Evolutionary conservation across 2,113 vertebrate species (phyloP).

Genomic region (Chrysemys picta): DNA sequence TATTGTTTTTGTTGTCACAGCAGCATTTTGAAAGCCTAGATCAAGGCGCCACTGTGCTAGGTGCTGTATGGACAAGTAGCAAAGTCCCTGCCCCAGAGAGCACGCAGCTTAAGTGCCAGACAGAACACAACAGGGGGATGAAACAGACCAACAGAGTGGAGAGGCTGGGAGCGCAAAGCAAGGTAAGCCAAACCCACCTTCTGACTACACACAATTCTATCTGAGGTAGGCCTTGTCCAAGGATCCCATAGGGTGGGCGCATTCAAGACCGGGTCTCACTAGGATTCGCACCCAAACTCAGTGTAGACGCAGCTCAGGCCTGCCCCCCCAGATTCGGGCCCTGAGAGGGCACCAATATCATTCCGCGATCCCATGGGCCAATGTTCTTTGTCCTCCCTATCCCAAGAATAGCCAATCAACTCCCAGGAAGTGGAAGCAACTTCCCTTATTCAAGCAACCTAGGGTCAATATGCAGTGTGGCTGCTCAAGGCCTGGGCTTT

Average conservation of each 20-base stretch:
- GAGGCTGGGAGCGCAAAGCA: not conserved
- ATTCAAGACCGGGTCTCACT: not conserved
- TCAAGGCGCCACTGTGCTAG: not conserved
- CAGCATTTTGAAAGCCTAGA: not conserved
- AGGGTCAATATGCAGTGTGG: not conserved
- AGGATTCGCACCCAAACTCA: not conserved
- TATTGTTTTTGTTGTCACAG: not conserved
- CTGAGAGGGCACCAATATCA: not conserved
- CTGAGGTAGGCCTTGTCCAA: not conserved
- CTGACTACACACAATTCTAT: not conserved
- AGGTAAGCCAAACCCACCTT: not conserved
- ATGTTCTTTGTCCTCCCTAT: not conserved
- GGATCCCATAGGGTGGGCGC: not conserved
- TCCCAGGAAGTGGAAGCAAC: not conserved
- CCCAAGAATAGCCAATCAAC: not conserved
- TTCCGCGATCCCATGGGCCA: not conserved
- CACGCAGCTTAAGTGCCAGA: not conserved
- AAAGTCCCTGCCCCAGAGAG: not conserved
- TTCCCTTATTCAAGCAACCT: not conserved
- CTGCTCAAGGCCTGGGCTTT: not conserved
- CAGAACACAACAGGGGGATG: not conserved
- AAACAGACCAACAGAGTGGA: not conserved
- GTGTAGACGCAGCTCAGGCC: not conserved
- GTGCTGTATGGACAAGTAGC: not conserved
- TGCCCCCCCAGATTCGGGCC: not conserved